Percentiles rank a stretch among this genome's conserved stretches.
These are phyloP conservation scores for Chloroceryle inda DNA, from an alignment of 2,797 vertebrate species.

Conservation along the genomic window DNA sequence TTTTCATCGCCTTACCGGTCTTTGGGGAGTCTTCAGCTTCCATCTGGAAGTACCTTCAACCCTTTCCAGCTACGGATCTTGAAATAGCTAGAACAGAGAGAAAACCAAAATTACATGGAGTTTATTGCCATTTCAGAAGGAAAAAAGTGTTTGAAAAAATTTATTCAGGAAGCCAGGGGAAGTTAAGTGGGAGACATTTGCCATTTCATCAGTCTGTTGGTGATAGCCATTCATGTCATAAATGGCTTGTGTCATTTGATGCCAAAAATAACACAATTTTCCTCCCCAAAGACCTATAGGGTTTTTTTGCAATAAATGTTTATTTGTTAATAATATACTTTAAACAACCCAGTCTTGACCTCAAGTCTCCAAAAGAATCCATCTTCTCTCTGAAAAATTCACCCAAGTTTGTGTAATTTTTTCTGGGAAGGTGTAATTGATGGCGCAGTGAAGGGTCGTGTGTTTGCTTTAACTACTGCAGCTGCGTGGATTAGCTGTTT, in stretches of 20 bases:
- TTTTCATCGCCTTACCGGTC: slow-evolving; percentile 79
- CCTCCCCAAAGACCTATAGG: slow-evolving; percentile 82
- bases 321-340: slow-evolving; percentile 88
- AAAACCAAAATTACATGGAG: slow-evolving; percentile 77
- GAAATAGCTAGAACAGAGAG: slow-evolving; percentile 71
- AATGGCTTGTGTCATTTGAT: slow-evolving; percentile 85
- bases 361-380: slow-evolving; percentile 82
- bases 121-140: slow-evolving; percentile 74
- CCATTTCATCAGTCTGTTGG: slow-evolving; percentile 80
- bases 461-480: slow-evolving; percentile 86
- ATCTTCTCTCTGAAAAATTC: slow-evolving; percentile 84
- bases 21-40: slow-evolving; percentile 70
- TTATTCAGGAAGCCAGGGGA: slow-evolving; percentile 81
- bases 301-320: slow-evolving; percentile 84
- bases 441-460: slow-evolving; percentile 83
- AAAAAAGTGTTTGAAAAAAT: slow-evolving; percentile 78
- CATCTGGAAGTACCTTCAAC: slow-evolving; percentile 65
- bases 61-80: slow-evolving; percentile 57
- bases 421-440: slow-evolving; percentile 84
- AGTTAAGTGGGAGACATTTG: slow-evolving; percentile 80
- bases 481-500: slow-evolving; percentile 79
- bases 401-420: slow-evolving; percentile 84
- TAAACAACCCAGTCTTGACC: slow-evolving; percentile 84
- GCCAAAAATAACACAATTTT: slow-evolving; percentile 85
- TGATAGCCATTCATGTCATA: slow-evolving; percentile 83